phyloP scores from a whole-genome alignment of 30 jellyfish, hydroid and myxozoan species.

The Chironex yamaguchii region DNA sequence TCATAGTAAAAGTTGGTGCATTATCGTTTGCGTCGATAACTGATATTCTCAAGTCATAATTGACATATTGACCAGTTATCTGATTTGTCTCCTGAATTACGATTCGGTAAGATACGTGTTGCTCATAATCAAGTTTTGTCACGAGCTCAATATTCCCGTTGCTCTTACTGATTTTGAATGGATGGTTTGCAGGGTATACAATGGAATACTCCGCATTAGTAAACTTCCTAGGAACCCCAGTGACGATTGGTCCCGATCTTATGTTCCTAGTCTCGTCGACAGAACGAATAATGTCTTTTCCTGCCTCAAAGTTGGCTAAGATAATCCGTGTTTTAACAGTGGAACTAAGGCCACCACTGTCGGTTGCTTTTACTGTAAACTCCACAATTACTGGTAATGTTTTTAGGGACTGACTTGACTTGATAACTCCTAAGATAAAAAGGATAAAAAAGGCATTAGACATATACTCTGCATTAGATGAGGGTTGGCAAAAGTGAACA shows the following conservation, averaged over 20 bases:
- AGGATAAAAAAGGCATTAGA: too few relatives aligned
- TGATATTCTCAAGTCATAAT: slow-evolving; percentile 70
- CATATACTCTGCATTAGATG: too few relatives aligned
- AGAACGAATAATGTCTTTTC: slow-evolving; percentile 60
- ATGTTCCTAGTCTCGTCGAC: slow-evolving; percentile 76
- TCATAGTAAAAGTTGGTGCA: slow-evolving; percentile 86
- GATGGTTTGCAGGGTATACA: slow-evolving; percentile 82
- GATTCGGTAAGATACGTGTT: slow-evolving; percentile 58
- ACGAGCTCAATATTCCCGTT: slow-evolving; percentile 73
- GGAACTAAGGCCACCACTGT: slow-evolving; percentile 62
- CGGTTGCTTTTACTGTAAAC: slow-evolving; percentile 84
- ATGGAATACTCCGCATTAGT: slow-evolving; percentile 76
- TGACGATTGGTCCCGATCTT: slow-evolving; percentile 53
- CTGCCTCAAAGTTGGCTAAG: slow-evolving; percentile 83
- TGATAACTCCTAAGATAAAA: neutral
- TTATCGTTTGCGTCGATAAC: slow-evolving; percentile 88
- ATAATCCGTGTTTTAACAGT: slow-evolving; percentile 73
- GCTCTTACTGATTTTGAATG: slow-evolving; percentile 67
- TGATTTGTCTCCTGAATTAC: slow-evolving; percentile 77
- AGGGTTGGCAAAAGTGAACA: too few relatives aligned
- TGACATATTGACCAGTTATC: slow-evolving; percentile 55
- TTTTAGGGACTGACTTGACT: neutral
- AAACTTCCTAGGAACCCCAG: slow-evolving; percentile 73
- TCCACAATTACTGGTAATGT: slow-evolving; percentile 26
- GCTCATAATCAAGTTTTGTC: slow-evolving; percentile 73